Evolutionary conservation across 2,888 invertebrate species (phyloP), one percentile per base, ranked within the genome.

Genomic region (Stenolophus ochropezus): DNA sequence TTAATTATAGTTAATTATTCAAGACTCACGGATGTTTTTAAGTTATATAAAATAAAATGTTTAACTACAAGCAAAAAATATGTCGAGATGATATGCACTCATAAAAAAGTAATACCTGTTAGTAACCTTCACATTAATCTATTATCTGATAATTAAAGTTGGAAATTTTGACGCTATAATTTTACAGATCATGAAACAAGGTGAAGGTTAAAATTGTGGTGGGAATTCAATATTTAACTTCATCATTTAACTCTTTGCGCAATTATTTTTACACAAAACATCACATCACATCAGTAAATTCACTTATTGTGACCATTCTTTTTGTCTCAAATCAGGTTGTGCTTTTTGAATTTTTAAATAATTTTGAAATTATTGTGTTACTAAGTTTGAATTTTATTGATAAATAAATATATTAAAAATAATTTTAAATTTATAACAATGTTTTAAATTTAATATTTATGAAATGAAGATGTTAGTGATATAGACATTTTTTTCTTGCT

Each of bases 11-110:
- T 16, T 23, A 78, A 69, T 75, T 56, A 20, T 69, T 11, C 2
- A 49, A 23, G 65, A 73, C 53, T 58, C 25, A 61, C 56, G 23
- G 51, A 23, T 80, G 61, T 18, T 51, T 65, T 25, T 5, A 73
- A 73, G 20, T 73, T 73, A 73, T 21, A 33, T 42, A 56, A 42
- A 11, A 53, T 53, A 25, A 14, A 27, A 73, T 18, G 2, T 58
- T 58, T 58, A 11, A 16, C 4, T 58, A 58, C 23, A 58, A 20
- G 33, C 33, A 8, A 42, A 42, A 42, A 42, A 42, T 42, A 11
- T 6, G 11, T 42, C 33, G 33, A 42, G 8, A 0, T 42, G 11
- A 1, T 42, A 42, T 42, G 33, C 8, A 3, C 33, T 42, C 33
- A 42, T 42, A 42, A 42, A 42, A 42, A 6, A 42, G 23, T 14